These are phyloP conservation scores for Labroides dimidiatus DNA, from an alignment of 2,797 vertebrate genomes.

Conservation along the genomic window DNA sequence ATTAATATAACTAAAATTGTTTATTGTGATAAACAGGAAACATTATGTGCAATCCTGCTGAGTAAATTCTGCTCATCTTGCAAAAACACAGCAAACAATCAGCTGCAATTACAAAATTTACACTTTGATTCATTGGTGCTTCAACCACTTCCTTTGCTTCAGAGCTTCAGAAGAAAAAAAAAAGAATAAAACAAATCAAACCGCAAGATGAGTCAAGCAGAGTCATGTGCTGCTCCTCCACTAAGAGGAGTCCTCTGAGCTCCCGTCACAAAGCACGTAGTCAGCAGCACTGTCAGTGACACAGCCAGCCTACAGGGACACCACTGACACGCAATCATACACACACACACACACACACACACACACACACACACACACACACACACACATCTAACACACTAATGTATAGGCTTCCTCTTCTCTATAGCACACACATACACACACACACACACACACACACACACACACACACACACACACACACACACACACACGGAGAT, in stretches of 20 bases:
- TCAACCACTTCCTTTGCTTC: slow-evolving; percentile 11
- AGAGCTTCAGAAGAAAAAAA: slow-evolving; percentile 2
- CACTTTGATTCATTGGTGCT: slow-evolving; percentile 1
- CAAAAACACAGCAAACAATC: slow-evolving; percentile 26
- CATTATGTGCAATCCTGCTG: slow-evolving; percentile 8
- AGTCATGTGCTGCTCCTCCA: slow-evolving; percentile 43
- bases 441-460: slow-evolving; percentile 24
- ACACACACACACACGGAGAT: slow-evolving; percentile 30
- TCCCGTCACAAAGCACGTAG: slow-evolving; percentile 62
- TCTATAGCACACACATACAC: slow-evolving; percentile 26
- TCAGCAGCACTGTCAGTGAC: slow-evolving; percentile 40
- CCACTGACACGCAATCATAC: slow-evolving; percentile 31
- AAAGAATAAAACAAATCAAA: background rate
- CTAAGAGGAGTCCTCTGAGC: slow-evolving; percentile 48
- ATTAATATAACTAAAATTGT: background rate
- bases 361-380: slow-evolving; percentile 26
- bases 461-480: too few relatives aligned
- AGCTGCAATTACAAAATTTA: slow-evolving; percentile 34
- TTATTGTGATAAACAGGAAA: slow-evolving; percentile 3
- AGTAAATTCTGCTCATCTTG: slow-evolving; percentile 5
- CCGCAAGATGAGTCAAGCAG: slow-evolving; percentile 30
- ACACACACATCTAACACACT: slow-evolving; percentile 6
- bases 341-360: slow-evolving; percentile 20
- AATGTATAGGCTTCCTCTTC: slow-evolving; percentile 37
- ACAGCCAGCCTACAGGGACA: slow-evolving; percentile 37